phyloP scores from a whole-genome alignment of 2,888 invertebrate species.

The Gastrophysa polygoni region DNA sequence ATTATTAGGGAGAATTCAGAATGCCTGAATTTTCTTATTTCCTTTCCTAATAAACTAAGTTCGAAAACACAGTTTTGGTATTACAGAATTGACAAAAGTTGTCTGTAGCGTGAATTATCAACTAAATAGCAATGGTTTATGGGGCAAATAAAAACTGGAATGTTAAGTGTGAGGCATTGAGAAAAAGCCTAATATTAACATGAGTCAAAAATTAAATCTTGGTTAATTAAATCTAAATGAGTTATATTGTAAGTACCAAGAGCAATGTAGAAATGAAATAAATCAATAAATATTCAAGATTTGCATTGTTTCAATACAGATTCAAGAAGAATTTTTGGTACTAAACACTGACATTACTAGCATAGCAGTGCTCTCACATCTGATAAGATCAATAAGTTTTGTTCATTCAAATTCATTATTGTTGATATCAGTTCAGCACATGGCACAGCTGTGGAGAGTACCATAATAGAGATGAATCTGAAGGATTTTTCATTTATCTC shows the following conservation, averaged over 20 bases:
- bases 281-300: neutral
- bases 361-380: neutral
- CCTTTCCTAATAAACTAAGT: no score
- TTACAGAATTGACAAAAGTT: neutral
- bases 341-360: neutral
- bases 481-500: no score
- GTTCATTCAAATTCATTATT: no score
- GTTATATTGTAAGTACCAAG: neutral
- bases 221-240: neutral
- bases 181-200: slow-evolving; percentile 3
- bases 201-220: slow-evolving; percentile 13
- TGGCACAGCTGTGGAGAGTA: no score
- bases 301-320: neutral
- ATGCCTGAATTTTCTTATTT: no score
- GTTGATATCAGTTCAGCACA: no score
- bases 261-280: neutral
- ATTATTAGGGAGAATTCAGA: no score
- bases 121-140: neutral
- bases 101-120: neutral
- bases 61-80: neutral
- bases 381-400: neutral
- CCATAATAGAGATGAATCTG: no score
- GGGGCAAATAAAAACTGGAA: neutral
- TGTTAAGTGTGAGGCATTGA: slow-evolving; percentile 5
- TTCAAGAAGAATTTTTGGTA: neutral